Evolutionary conservation across 2,113 vertebrate genomes (phyloP).

Genomic region (Riparia riparia): DNA sequence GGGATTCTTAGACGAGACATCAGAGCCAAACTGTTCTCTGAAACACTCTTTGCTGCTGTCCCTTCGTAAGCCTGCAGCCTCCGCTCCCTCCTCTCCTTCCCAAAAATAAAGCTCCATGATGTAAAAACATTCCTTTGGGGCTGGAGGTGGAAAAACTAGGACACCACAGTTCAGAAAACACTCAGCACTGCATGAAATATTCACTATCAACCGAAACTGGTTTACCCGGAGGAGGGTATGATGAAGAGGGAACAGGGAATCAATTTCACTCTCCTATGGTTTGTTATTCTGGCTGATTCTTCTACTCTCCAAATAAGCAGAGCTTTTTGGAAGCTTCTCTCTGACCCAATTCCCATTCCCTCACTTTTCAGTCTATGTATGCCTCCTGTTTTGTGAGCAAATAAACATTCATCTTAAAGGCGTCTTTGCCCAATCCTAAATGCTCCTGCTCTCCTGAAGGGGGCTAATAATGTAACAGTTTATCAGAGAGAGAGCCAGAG

Average conservation of each 20-base stretch:
- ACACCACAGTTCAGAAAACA: conserved; percentile 58
- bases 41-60: conserved; percentile 5
- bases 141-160: conserved; percentile 73
- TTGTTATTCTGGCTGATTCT: conserved; percentile 30
- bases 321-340: conserved; percentile 35
- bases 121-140: conserved; percentile 74
- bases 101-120: conserved; percentile 69
- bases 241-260: conserved; percentile 23
- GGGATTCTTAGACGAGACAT: background rate
- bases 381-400: background rate
- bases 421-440: conserved; percentile 21
- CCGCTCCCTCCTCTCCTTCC: conserved; percentile 50
- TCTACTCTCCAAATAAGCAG: conserved; percentile 38
- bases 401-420: conserved; percentile 1
- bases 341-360: conserved; percentile 45
- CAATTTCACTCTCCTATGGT: conserved; percentile 61
- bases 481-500: background rate
- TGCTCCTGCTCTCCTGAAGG: background rate
- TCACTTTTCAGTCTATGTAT: background rate
- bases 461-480: background rate
- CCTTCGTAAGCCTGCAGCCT: conserved; percentile 34
- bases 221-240: conserved; percentile 67
- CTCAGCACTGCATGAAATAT: conserved; percentile 74
- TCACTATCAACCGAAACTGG: conserved; percentile 70
- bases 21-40: conserved; percentile 14